Evolutionary conservation across 1,140 invertebrate genomes (phyloP).

Genomic region (Aphelinus certus): DNA sequence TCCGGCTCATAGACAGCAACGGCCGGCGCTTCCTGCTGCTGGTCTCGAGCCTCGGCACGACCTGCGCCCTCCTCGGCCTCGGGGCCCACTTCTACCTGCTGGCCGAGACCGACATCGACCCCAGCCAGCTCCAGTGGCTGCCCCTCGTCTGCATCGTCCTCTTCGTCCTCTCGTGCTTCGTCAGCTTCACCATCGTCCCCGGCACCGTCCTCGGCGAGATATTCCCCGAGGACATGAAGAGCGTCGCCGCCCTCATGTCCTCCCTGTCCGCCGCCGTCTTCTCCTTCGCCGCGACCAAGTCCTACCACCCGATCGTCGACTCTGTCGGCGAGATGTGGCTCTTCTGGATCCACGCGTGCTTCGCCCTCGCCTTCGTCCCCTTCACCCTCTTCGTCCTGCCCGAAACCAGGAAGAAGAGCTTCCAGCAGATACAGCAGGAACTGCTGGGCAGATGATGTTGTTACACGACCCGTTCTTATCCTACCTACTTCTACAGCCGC

Average conservation of each 20-base stretch:
- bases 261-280: slow-evolving; percentile 77
- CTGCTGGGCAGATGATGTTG: background rate
- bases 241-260: slow-evolving; percentile 75
- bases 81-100: slow-evolving; percentile 72
- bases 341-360: slow-evolving; percentile 74
- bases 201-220: slow-evolving; percentile 80
- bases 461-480: too few species aligned
- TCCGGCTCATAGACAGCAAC: slow-evolving; percentile 73
- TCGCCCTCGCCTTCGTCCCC: slow-evolving; percentile 27
- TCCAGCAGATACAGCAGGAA: slow-evolving; percentile 50
- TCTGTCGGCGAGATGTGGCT: slow-evolving; percentile 73
- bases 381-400: slow-evolving; percentile 41
- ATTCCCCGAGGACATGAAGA: slow-evolving; percentile 76
- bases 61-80: slow-evolving; percentile 61
- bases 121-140: slow-evolving; percentile 25
- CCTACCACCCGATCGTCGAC: slow-evolving; percentile 74
- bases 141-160: slow-evolving; percentile 32
- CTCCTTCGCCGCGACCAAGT: slow-evolving; percentile 79
- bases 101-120: slow-evolving; percentile 40
- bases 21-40: slow-evolving; percentile 75
- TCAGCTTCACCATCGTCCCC: slow-evolving; percentile 78
- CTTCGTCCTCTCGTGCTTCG: slow-evolving; percentile 61
- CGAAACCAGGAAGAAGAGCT: slow-evolving; percentile 49
- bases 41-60: slow-evolving; percentile 68
- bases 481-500: too few species aligned